Base-by-base conservation (phyloP, 2,888 invertebrate genomes). In the Glaucopsyche alexis region DNA sequence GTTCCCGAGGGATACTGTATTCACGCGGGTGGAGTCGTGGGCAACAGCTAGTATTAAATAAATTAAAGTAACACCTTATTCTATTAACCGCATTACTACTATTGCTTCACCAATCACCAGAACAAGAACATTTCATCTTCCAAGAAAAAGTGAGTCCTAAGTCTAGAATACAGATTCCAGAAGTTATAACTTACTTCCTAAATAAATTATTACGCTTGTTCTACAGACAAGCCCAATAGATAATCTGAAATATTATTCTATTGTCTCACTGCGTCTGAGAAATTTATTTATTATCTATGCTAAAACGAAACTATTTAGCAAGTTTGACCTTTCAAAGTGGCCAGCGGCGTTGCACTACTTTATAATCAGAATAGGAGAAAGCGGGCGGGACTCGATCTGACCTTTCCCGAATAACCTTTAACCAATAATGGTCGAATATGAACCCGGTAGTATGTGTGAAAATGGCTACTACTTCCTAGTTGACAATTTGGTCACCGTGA, bases 391-490 rank as follows among this genome's bases (percentile, higher is more conserved):
- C 87, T 87, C 87, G 88, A 87, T 87, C 82, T 87, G 82, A 91
- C 91, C 91, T 91, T 91, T 91, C 77, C 79, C 79, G 78, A 80
- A 78, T 83, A 84, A 91, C 89, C 90, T 90, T 86, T 91, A 82
- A 81, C 84, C 86, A 86, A 77, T 76, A 80, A 79, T 81, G 81
- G 79, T 81, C 78, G 83, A 80, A 82, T 82, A 80, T 79, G 87
- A 89, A 87, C 89, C 87, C 87, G 83, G 87, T 79, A 86, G 86
- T 83, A 84, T 84, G 86, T 81, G 82, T 82, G 83, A 85, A 86
- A 84, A 87, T 81, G 80, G 88, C 86, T 89, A 88, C 89, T 85
- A 89, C 89, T 90, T 88, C 85, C 67, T 50, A 45, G 72, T 67
- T 16, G 50, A 55, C 19, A 65, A 55, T 55, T 72, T 67, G 69